Percentiles rank a stretch among this genome's conserved stretches.
Conservation (phyloP, 2,797 vertebrate genomes). For the Cossypha caffra region DNA sequence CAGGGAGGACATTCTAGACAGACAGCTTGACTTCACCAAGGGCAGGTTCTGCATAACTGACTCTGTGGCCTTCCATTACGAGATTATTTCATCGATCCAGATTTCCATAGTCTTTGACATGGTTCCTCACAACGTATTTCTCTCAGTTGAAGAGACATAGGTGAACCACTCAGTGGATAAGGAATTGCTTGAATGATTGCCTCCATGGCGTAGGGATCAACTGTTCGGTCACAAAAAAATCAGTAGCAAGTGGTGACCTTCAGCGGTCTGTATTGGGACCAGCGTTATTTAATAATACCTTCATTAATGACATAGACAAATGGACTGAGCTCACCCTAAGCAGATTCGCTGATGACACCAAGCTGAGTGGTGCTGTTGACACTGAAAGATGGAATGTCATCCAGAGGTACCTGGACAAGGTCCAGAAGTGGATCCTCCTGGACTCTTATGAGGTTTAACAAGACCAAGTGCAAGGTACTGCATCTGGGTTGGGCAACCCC, state of each 20-base stretch:
- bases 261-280: neutral
- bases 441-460: neutral
- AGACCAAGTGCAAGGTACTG: neutral
- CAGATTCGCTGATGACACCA: neutral
- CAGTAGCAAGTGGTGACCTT: neutral
- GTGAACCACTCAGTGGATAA: neutral
- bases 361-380: neutral
- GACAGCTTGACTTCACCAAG: neutral
- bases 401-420: too few relatives aligned
- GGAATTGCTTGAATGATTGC: neutral
- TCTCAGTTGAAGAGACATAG: neutral
- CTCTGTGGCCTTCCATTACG: neutral
- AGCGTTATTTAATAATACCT: neutral
- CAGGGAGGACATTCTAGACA: too few relatives aligned
- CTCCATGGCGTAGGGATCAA: neutral
- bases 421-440: neutral
- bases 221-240: neutral
- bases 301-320: neutral
- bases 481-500: neutral
- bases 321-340: neutral
- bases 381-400: neutral
- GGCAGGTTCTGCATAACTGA: neutral
- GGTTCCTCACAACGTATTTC: fast-evolving
- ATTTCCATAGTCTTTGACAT: neutral
- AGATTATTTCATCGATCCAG: neutral